Base-by-base conservation (phyloP, 2,113 vertebrate species). In the Piaya cayana region DNA sequence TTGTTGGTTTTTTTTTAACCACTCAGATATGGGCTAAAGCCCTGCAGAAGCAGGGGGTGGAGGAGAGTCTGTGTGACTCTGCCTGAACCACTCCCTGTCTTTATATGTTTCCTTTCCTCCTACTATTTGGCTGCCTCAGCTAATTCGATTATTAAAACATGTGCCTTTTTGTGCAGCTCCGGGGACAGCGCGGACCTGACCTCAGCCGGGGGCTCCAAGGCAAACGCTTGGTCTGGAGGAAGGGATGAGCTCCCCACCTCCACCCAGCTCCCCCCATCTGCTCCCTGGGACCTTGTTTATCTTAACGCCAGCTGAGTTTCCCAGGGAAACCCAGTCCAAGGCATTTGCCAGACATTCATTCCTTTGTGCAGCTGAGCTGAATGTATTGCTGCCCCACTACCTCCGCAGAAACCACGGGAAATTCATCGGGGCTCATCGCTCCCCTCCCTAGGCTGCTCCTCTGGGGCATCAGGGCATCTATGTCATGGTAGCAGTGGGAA, bases 61-160 rank as follows among this genome's bases (percentile, higher is more conserved):
- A 86, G 71, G 25, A 75, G 16, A 82, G 23, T 47, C 87, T 94
- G 59, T 2, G 1, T 90, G 87, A 47, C 74, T 86, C 76, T 90
- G 88, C 58, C 82, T 30, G 39, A 92, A 80, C 77, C 82, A 60
- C 88, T 95, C 93, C 85, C 56, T 83, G 93, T 93, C 88, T 93
- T 92, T 52, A 80, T n/a, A 88, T 53, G 36, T 90, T 94, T 93
- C 80, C 80, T 92, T 86, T 79, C 60, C 68, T 81, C 69, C 82
- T 79, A 3, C 69, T 92, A 26, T 94, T 94, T 83, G 56, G 36
- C 90, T 90, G 56, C 50, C 75, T 85, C 1, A 0, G 55, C 67
- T 92, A 95, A 93, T 93, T 83, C 88, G 84, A 81, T 92, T 86
- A 70, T 27, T 95, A 80, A 86, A 96, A 74, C 80, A 47, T 26